These are phyloP conservation scores for Dolichoris vasculosae DNA, from an alignment of 1,140 invertebrate genomes.

Conservation along the genomic window DNA sequence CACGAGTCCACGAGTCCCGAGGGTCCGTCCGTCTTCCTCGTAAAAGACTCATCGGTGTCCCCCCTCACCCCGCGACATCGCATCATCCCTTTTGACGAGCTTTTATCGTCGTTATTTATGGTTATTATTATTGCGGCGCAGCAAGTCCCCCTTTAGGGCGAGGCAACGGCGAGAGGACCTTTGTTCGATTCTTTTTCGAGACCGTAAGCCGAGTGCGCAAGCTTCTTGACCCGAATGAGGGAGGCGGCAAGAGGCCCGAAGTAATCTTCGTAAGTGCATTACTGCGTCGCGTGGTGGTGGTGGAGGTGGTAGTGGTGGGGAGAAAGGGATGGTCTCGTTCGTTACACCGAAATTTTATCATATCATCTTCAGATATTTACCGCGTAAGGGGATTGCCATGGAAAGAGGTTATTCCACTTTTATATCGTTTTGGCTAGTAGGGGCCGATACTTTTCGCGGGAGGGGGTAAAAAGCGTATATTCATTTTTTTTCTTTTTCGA, in stretches of 20 bases:
- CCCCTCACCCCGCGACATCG: not conserved
- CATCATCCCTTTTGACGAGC: slow-evolving; percentile 58
- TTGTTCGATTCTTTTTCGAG: slow-evolving; percentile 24
- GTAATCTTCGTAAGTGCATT: slow-evolving; percentile 31
- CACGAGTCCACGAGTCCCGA: not conserved
- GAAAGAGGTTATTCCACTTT: not conserved
- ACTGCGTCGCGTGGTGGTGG: not conserved
- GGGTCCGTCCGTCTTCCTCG: not conserved
- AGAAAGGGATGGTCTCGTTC: not conserved
- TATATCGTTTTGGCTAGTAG: too few species aligned
- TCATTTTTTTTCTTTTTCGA: not conserved
- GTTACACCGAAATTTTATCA: slow-evolving; percentile 3
- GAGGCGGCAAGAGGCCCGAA: not conserved
- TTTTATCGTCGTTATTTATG: slow-evolving; percentile 65
- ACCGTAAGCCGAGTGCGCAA: not conserved
- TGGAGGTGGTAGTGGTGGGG: not conserved
- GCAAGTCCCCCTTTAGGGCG: slow-evolving; percentile 40
- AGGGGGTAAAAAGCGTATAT: not conserved
- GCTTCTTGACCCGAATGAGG: not conserved
- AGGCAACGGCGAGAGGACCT: not conserved
- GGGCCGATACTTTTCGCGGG: too few species aligned
- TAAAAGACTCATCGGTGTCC: not conserved
- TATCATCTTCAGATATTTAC: slow-evolving; percentile 1
- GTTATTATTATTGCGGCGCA: slow-evolving; percentile 60
- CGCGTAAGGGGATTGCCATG: not conserved